A percentile compares a stretch with the other conserved stretches of the same genome.
These are phyloP conservation scores for Micronycteris hirsuta DNA, from an alignment of 2,113 vertebrate genomes.

Conservation along the genomic window DNA sequence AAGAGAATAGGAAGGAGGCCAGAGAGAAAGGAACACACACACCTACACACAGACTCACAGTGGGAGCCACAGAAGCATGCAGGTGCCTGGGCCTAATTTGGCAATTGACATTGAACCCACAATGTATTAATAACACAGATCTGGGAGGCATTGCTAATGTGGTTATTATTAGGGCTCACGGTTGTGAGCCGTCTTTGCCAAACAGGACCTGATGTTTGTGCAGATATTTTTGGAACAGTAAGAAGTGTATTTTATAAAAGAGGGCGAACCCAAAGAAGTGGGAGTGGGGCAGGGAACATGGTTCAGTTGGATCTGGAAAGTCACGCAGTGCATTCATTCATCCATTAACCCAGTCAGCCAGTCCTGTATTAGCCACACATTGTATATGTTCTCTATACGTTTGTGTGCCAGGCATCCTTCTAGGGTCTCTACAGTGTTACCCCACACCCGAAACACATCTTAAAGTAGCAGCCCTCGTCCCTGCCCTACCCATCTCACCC, in stretches of 20 bases:
- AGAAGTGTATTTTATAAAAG: not conserved
- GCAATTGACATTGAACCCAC: not conserved
- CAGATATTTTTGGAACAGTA: not conserved
- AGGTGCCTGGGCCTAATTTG: not conserved
- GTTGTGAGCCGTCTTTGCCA: slow-evolving; percentile 17
- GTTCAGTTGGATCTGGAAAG: not conserved
- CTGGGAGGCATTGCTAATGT: slow-evolving; percentile 22
- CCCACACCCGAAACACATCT: not conserved
- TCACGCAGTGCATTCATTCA: fast-evolving
- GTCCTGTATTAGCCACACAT: not conserved
- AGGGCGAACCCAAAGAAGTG: not conserved
- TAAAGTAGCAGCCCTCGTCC: not conserved
- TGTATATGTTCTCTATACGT: not conserved
- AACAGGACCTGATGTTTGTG: not conserved
- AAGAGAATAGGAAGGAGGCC: not conserved
- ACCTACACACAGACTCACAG: not conserved
- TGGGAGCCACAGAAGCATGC: slow-evolving; percentile 10
- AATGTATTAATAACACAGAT: slow-evolving; percentile 22
- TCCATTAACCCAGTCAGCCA: not conserved
- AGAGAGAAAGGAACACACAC: not conserved
- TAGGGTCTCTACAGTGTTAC: not conserved
- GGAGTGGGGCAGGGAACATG: not conserved
- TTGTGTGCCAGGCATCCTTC: not conserved
- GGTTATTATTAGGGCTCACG: slow-evolving; percentile 40
- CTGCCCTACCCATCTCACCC: not conserved